Percentiles rank a stretch among this genome's conserved stretches.
Evolutionary conservation across 92 coral and sea anemone species (phyloP).

Genomic region (Isaurus tuberculatus): DNA sequence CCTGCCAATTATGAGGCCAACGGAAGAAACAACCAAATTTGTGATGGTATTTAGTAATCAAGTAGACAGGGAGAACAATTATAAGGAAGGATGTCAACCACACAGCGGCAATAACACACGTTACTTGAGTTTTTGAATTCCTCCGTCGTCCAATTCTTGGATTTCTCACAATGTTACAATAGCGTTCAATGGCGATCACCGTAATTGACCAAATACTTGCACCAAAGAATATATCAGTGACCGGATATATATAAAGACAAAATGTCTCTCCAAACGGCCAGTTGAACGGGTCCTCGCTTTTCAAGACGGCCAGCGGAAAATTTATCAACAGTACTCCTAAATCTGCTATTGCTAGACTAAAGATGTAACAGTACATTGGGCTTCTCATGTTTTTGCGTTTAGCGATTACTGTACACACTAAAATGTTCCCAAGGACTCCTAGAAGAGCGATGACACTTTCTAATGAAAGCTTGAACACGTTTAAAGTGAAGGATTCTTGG

Average conservation of each 20-base stretch:
- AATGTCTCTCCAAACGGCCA: constrained; percentile 62
- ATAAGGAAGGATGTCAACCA: constrained; percentile 77
- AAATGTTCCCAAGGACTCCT: constrained; percentile 74
- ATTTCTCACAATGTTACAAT: constrained; percentile 65
- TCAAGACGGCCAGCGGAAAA: constrained; percentile 54
- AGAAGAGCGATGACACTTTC: constrained; percentile 63
- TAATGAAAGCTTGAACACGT: constrained; percentile 58
- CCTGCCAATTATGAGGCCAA: neutral
- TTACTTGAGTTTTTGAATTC: constrained; percentile 44
- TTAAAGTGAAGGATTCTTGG: constrained; percentile 49
- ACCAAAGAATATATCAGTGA: constrained; percentile 78
- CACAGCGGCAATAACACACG: constrained; percentile 46
- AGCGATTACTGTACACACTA: constrained; percentile 72
- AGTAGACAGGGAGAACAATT: constrained; percentile 60
- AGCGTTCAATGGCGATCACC: constrained; percentile 76
- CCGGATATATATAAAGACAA: constrained; percentile 74
- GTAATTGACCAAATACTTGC: constrained; percentile 89
- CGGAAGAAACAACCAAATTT: neutral
- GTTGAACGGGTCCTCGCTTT: constrained; percentile 33
- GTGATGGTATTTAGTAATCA: neutral
- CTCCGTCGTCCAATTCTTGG: constrained; percentile 37
- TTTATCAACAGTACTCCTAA: constrained; percentile 69
- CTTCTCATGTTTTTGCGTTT: constrained; percentile 69
- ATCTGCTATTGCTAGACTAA: constrained; percentile 79
- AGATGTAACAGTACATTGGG: constrained; percentile 69